A percentile compares a stretch with the other conserved stretches of the same genome.
These are phyloP conservation scores for Zaprionus capensis DNA, from an alignment of 1,140 invertebrate species.

Conservation along the genomic window DNA sequence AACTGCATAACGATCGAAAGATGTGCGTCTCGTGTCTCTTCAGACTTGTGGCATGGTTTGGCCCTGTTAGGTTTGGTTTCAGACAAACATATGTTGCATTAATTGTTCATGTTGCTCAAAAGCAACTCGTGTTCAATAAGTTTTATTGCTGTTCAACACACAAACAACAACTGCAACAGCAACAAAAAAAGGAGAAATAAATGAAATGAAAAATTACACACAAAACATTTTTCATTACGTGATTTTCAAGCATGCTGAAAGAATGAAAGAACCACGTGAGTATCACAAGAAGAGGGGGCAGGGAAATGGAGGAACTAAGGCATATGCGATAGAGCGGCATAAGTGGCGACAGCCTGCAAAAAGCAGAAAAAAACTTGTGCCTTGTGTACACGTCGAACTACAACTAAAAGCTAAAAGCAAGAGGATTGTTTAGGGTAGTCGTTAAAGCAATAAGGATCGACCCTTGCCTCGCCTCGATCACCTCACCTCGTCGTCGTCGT, in stretches of 20 bases:
- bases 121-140: constrained; percentile 81
- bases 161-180: constrained; percentile 61
- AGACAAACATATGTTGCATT: constrained; percentile 79
- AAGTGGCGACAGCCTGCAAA: constrained; percentile 81
- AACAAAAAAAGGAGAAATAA: constrained; percentile 55
- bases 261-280: constrained; percentile 2
- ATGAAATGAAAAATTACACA: constrained; percentile 81
- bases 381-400: constrained; percentile 36
- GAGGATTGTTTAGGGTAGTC: constrained; percentile 65
- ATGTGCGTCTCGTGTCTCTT: constrained; percentile 30
- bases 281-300: background rate
- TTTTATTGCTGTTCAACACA: constrained; percentile 81
- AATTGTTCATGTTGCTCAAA: constrained; percentile 81
- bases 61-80: constrained; percentile 35
- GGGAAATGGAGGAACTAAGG: background rate
- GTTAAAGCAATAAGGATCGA: constrained; percentile 69
- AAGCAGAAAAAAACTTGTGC: background rate
- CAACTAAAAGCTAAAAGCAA: constrained; percentile 19
- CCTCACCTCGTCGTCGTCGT: constrained; percentile 28
- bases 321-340: constrained; percentile 26
- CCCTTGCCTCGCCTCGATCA: constrained; percentile 4
- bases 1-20: constrained; percentile 52
- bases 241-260: constrained; percentile 73
- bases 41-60: constrained; percentile 21
- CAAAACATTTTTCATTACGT: constrained; percentile 82